Evolutionary conservation across 2,113 vertebrate species (phyloP).

Genomic region (Tachuris rubrigastra): DNA sequence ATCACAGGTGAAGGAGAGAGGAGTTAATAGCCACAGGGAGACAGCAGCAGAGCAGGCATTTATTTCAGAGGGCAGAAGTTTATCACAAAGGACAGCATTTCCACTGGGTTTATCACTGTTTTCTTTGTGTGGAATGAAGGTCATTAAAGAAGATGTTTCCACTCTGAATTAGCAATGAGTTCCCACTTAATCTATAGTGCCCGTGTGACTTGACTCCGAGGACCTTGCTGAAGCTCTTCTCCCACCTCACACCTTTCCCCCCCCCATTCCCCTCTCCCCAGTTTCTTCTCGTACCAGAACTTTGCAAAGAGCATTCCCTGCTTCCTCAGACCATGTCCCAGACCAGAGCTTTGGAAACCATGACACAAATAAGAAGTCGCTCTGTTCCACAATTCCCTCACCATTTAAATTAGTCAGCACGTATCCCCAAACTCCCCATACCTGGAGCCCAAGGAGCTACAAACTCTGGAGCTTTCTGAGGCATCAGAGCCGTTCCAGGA

Average conservation of each 20-base stretch:
- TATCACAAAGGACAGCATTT: conserved; percentile 20
- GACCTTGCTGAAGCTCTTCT: neutral
- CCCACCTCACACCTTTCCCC: neutral
- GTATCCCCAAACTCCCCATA: fast-evolving
- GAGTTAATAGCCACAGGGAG: neutral
- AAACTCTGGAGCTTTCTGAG: neutral
- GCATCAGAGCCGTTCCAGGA: neutral
- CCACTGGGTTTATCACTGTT: conserved; percentile 8
- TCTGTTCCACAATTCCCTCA: neutral
- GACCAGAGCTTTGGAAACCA: neutral
- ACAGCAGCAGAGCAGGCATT: neutral
- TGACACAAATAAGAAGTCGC: neutral
- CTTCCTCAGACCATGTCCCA: neutral
- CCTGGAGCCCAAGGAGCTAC: neutral
- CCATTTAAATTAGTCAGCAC: too few relatives aligned
- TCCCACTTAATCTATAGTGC: neutral
- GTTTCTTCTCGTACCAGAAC: neutral
- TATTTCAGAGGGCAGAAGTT: conserved; percentile 11
- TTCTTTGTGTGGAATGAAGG: conserved; percentile 19
- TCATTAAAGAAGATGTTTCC: conserved; percentile 26
- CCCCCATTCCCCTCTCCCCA: neutral
- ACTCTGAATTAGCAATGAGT: conserved; percentile 34
- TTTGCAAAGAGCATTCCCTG: neutral
- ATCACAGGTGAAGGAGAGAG: neutral
- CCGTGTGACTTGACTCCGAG: neutral